Evolutionary conservation across 2,888 invertebrate genomes (phyloP).

Genomic region (Latheticus oryzae): DNA sequence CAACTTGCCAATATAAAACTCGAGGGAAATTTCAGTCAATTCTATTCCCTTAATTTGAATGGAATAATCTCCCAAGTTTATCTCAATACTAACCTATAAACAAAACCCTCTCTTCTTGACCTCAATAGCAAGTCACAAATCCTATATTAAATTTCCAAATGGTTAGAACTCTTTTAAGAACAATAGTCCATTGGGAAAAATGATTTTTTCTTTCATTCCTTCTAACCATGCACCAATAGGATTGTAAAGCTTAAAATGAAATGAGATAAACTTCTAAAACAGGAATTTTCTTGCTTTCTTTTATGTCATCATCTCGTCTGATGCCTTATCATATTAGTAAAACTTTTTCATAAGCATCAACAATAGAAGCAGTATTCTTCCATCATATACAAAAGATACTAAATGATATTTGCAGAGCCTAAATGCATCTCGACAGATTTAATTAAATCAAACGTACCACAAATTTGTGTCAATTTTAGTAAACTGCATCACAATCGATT

Average conservation of each 20-base stretch:
- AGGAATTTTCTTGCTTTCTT: constrained; percentile 8
- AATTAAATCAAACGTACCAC: constrained; percentile 18
- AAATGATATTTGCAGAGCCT: constrained; percentile 15
- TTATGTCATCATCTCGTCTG: constrained; percentile 28
- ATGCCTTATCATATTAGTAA: constrained; percentile 37
- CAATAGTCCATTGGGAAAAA: constrained; percentile 14
- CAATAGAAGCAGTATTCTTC: constrained; percentile 26
- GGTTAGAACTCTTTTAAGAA: constrained; percentile 23
- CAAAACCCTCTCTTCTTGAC: too few relatives aligned
- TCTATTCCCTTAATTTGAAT: constrained; percentile 36
- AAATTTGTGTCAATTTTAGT: constrained; percentile 16
- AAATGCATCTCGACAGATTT: constrained; percentile 8
- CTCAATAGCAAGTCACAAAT: constrained; percentile 22
- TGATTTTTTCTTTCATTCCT: too few relatives aligned
- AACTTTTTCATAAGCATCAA: constrained; percentile 35
- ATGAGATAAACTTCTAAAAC: constrained; percentile 32
- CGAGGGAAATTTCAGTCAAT: constrained; percentile 25
- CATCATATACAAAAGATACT: constrained; percentile 20
- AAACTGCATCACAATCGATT: constrained; percentile 21
- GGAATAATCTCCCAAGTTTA: constrained; percentile 24
- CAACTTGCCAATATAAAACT: constrained; percentile 25
- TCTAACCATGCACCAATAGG: constrained; percentile 9
- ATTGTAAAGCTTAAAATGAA: constrained; percentile 18
- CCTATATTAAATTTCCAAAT: constrained; percentile 24
- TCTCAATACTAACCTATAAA: constrained; percentile 15